Conservation (phyloP, 2,113 vertebrate genomes). For the Mixornis gularis region DNA sequence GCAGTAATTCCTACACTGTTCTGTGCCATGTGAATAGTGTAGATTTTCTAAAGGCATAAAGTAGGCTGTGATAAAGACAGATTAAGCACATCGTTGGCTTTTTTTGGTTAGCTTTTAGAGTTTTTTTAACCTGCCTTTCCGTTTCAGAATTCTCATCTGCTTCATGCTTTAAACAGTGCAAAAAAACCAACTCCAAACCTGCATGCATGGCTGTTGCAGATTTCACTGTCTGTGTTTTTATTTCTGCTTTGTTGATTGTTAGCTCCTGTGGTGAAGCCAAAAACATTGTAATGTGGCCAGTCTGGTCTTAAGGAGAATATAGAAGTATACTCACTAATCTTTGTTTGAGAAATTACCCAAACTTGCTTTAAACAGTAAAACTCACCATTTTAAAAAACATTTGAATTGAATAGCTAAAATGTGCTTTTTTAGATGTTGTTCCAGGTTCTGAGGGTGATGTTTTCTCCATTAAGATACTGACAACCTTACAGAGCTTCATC, state of each 20-base stretch:
- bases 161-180: neutral
- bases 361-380: neutral
- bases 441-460: neutral
- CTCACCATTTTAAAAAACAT: neutral
- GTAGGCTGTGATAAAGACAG: neutral
- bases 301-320: neutral
- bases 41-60: neutral
- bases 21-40: neutral
- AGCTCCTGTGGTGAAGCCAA: neutral
- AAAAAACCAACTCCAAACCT: neutral
- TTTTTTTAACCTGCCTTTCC: neutral
- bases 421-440: neutral
- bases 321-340: neutral
- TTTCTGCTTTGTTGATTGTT: neutral
- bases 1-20: neutral
- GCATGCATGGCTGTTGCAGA: neutral
- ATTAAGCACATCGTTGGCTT: neutral
- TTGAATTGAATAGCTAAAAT: neutral
- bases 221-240: neutral
- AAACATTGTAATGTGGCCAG: accelerated
- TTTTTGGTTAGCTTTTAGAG: neutral
- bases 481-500: neutral
- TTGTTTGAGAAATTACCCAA: neutral
- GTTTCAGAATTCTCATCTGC: neutral
- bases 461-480: neutral